Base-by-base conservation (phyloP, 2,113 vertebrate species). In the Haliaeetus leucogaster region DNA sequence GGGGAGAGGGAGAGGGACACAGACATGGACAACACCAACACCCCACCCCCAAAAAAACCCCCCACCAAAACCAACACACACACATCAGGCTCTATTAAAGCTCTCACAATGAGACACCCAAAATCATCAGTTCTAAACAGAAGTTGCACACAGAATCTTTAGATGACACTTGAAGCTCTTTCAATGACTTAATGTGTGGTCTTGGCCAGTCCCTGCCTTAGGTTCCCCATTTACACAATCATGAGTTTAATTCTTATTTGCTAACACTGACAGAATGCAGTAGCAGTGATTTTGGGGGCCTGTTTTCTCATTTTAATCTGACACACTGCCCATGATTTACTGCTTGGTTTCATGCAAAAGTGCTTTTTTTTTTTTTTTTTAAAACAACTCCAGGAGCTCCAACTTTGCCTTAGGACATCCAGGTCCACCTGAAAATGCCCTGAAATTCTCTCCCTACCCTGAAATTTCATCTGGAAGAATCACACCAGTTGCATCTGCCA, bases 21-120 rank as follows among this genome's bases (percentile, higher is more conserved):
- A 53, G 5, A 18, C 4, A 43, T 6, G 13, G 32, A 43, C 0
- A 0, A 34, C 40, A 55, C 9, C 52, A 20, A 27, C 29, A 29
- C 26, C 9, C 14, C 52, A 6, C 15, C 19, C 48, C 13, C 48
- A 13, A 16, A 11, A 29, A 61, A 19, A 21, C 8, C 3, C 48
- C 50, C 13, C 50, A 16, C 11, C 43, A 52, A 68, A 16, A n/a
- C 0, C 8, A n/a, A 76, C 8, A 9, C 29, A 21, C 4, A 15
- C 15, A 7, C 10, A 29, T 2, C 6, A 36, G 11, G 8, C 4
- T 86, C 43, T 63, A 6, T 34, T 23, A 56, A 29, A 47, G 8
- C 13, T 56, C 42, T 80, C 61, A 11, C 18, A 65, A 2, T 19
- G 13, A 80, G 42, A 77, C 42, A 81, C 7, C 7, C 21, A 6